Percentiles rank a stretch among this genome's conserved stretches.
phyloP scores from a whole-genome alignment of 2,797 vertebrate species.

The Melanotaenia parkinsoni region DNA sequence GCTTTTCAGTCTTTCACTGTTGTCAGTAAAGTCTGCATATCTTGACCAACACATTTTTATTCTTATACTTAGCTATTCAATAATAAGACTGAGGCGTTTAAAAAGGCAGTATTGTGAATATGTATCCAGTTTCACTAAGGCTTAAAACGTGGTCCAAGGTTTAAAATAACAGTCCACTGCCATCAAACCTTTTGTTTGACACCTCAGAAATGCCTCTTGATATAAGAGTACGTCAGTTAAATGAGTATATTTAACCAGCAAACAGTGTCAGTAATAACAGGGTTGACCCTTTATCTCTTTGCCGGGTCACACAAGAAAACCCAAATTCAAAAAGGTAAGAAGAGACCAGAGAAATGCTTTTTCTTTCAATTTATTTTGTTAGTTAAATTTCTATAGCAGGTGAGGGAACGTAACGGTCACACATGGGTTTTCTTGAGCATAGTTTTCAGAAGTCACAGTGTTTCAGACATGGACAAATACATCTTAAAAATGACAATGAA shows the following conservation, averaged over 20 bases:
- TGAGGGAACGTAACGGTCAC: slow-evolving; percentile 86
- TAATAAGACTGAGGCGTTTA: too few species aligned
- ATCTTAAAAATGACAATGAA: slow-evolving; percentile 68
- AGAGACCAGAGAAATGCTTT: slow-evolving; percentile 52
- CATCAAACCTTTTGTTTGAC: slow-evolving; percentile 18
- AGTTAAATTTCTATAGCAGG: slow-evolving; percentile 88
- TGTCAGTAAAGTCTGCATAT: too few species aligned
- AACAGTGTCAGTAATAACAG: slow-evolving; percentile 15
- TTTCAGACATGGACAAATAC: slow-evolving; percentile 84
- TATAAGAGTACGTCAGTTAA: neutral
- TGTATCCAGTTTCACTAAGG: too few species aligned
- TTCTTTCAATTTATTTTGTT: slow-evolving; percentile 88
- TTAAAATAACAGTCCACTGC: too few species aligned
- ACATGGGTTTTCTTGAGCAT: slow-evolving; percentile 82
- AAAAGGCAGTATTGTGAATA: too few species aligned
- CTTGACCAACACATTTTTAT: too few species aligned
- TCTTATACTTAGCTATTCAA: too few species aligned
- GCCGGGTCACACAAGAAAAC: neutral
- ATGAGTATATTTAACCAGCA: slow-evolving; percentile 27
- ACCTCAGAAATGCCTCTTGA: slow-evolving; percentile 26
- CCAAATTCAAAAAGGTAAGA: slow-evolving; percentile 23
- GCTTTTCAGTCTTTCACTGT: too few species aligned
- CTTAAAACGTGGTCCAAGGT: too few species aligned
- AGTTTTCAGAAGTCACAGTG: slow-evolving; percentile 89
- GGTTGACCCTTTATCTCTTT: slow-evolving; percentile 8